Base-by-base conservation (phyloP, 1,140 invertebrate genomes). In the Drosophila ohnishii region DNA sequence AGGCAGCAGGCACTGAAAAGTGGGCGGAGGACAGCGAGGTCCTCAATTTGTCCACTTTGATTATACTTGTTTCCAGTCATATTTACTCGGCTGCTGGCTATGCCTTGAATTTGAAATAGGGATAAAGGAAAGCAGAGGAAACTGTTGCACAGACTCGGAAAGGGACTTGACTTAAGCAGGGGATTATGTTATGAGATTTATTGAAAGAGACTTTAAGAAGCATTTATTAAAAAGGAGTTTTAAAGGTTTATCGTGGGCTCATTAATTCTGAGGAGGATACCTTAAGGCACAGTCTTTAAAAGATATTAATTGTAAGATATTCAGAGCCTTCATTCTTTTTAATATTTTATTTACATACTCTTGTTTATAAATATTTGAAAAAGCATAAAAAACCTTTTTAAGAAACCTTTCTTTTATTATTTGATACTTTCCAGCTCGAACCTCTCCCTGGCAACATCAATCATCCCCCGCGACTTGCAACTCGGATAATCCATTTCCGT, bases 61-160 rank as follows among this genome's bases (percentile, higher is more conserved):
- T 82, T 51, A 37, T 55, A 22, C 19, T 74, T 69, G 25, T 56
- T 51, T 34, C 35, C 42, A 66, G 65, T 19, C 63, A 77, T 81
- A 80, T 81, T 81, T 81, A 67, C 53, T 73, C 19, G 58, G 35
- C 57, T 56, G 58, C 48, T 73, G 61, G 63, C 48, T 71, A 75
- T 80, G 78, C 53, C 45, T 35, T 59, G 57, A 56, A 76, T 62
- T 60, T 61, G 35, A 73, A 78, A 57, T 82, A 40, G 19, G 25
- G 32, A 45, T 14, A 35, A 47, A 25, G 13, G 32, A 39, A 56
- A 30, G 11, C 40, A n/a, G 32, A 32, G 19, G 50, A 44, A 76
- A 76, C 16, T 66, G 37, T 84, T 67, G 72, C 61, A 63, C 72
- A 63, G 72, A 77, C 53, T 48, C 50, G 16, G 14, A 34, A 13